These are phyloP conservation scores for Tenthredo distinguenda DNA, from an alignment of 2,888 invertebrate genomes.

Conservation along the genomic window DNA sequence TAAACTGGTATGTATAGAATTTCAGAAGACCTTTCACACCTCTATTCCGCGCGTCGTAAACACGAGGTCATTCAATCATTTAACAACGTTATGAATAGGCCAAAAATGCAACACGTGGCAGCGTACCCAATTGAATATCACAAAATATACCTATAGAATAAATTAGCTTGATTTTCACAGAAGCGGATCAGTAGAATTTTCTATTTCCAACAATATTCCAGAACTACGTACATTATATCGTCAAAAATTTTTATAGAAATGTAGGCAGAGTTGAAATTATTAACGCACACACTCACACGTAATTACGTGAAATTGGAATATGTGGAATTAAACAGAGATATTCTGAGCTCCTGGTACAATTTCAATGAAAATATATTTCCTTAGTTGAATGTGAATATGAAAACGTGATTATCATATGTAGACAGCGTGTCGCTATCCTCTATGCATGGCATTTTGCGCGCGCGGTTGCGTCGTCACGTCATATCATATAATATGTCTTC, in stretches of 20 bases:
- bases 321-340: background rate
- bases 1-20: slow-evolving; percentile 3
- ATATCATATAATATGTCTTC: slow-evolving; percentile 38
- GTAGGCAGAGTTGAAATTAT: background rate
- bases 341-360: background rate
- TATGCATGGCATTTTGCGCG: slow-evolving; percentile 64
- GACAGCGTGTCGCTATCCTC: slow-evolving; percentile 67
- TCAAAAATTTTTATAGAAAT: background rate
- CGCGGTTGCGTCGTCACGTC: slow-evolving; percentile 62
- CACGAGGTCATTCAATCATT: slow-evolving; percentile 17
- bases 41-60: slow-evolving; percentile 5
- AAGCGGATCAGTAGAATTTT: slow-evolving; percentile 16
- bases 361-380: slow-evolving; percentile 11
- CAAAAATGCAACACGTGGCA: slow-evolving; percentile 18
- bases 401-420: slow-evolving; percentile 69
- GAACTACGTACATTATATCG: background rate
- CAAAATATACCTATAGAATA: slow-evolving; percentile 42
- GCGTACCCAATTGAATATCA: background rate
- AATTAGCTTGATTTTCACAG: slow-evolving; percentile 2
- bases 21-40: slow-evolving; percentile 24
- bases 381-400: slow-evolving; percentile 48
- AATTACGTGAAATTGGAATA: background rate
- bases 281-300: background rate
- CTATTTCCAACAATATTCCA: background rate
- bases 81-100: slow-evolving; percentile 1